Percentiles rank a stretch among this genome's conserved stretches.
Conservation (phyloP, 2,888 invertebrate species). For the Pollenia labialis region DNA sequence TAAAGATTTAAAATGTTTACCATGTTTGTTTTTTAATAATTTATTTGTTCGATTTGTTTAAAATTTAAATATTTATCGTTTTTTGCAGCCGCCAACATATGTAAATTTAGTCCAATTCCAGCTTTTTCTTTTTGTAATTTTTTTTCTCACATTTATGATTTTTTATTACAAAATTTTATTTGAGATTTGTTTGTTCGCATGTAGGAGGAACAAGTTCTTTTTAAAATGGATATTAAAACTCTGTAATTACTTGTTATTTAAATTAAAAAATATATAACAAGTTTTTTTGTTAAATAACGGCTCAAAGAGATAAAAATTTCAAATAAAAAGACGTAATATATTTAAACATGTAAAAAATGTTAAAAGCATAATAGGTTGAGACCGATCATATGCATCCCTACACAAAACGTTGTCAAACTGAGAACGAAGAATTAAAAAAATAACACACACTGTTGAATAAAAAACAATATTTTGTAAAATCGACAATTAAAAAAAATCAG, state of each 20-base stretch:
- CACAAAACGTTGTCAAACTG: no score
- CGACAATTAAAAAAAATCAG: no score
- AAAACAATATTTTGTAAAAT: no score
- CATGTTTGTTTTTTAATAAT: not conserved
- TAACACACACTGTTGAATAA: no score
- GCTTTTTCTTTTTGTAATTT: slow-evolving; percentile 10
- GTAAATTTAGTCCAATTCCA: slow-evolving; percentile 32
- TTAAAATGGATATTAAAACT: slow-evolving; percentile 13
- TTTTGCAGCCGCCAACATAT: not conserved
- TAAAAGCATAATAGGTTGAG: no score
- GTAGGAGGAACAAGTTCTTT: slow-evolving; percentile 66
- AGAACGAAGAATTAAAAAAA: no score
- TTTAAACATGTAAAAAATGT: no score
- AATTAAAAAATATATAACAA: slow-evolving; percentile 20
- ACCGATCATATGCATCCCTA: no score
- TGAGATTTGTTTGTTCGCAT: slow-evolving; percentile 12
- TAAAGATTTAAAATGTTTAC: not conserved
- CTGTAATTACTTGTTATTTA: slow-evolving; percentile 38
- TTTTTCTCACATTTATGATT: slow-evolving; percentile 59
- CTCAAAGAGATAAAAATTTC: not conserved
- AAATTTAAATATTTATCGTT: slow-evolving; percentile 13
- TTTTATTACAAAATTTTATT: slow-evolving; percentile 41
- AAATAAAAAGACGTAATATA: not conserved
- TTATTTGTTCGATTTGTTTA: not conserved
- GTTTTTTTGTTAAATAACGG: slow-evolving; percentile 14